Base-by-base conservation (phyloP, 2,113 vertebrate species). In the Caloenas nicobarica region DNA sequence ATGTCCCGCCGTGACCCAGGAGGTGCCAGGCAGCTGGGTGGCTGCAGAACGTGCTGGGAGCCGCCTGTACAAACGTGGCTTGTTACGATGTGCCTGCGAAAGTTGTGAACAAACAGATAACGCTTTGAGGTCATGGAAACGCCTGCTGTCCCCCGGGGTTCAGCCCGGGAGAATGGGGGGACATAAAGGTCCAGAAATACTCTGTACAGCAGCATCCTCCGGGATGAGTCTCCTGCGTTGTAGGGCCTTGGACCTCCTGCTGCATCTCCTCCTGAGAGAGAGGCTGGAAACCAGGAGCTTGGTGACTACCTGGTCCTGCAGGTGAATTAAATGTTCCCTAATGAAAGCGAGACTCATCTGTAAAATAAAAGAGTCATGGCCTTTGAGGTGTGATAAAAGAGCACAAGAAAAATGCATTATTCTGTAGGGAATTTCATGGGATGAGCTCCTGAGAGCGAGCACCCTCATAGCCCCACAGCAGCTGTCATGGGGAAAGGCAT, bases 81-180 rank as follows among this genome's bases (percentile, higher is more conserved):
- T 21, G 10, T 74, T n/a, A 46, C 0, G 0, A 69, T 4, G n/a
- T 58, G 46, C 51, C 85, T 51, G 48, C 61, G 64, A 81, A 78
- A 16, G 29, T 89, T 0, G 0, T 16, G 57, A 86, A 76, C 53
- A 7, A 1, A 2, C 28, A 50, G 74, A 14, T 46, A 68, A 54
- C 0, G 1, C n/a, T 50, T 8, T 24, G 46, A 28, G 22, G 42
- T 54, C n/a, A 38, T 0, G 3, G 50, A 66, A 85, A 57, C 0
- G 0, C n/a, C 64, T 40, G 16, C 31, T 70, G 58, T 28, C 5
- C 24, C 15, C 34, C 3, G 1, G 16, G 29, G 4, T 57, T 83
- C 44, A 44, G 18, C 28, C 10, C 34, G 42, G 14, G 72, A 71
- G 42, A 79, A 26, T 1, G 8, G 21, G 10, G 28, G 14, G 14